phyloP scores from a whole-genome alignment of 2,888 invertebrate genomes.

The Harpalus rufipes region DNA sequence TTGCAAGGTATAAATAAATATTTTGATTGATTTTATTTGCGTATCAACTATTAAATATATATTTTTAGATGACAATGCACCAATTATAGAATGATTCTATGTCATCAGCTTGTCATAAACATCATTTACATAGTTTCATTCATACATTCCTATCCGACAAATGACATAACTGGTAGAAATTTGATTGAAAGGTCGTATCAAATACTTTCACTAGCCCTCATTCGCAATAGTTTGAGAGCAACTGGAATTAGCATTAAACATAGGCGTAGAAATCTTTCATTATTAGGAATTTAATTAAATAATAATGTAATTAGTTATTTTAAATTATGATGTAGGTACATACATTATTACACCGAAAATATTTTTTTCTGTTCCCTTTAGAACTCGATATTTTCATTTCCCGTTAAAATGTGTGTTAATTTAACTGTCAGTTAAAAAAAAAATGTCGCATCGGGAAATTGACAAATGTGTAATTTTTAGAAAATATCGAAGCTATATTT shows the following conservation, averaged over 20 bases:
- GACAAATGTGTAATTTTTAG: too few species aligned
- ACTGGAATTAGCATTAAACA: constrained; percentile 18
- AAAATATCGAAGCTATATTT: too few species aligned
- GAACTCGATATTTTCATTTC: too few species aligned
- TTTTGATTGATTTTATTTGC: not conserved
- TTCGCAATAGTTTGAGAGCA: constrained; percentile 45
- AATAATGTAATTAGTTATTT: too few species aligned
- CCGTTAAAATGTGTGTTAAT: too few species aligned
- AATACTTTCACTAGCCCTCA: constrained; percentile 53
- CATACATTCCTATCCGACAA: constrained; percentile 24
- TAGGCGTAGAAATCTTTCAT: not conserved
- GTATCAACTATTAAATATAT: constrained; percentile 20
- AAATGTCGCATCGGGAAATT: too few species aligned
- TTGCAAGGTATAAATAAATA: not conserved
- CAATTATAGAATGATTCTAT: constrained; percentile 21
- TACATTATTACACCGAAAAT: too few species aligned
- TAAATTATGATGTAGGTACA: too few species aligned
- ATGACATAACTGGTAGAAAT: constrained; percentile 32
- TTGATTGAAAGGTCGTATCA: constrained; percentile 43
- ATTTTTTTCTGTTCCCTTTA: too few species aligned
- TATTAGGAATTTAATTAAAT: too few species aligned
- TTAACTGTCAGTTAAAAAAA: too few species aligned
- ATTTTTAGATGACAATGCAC: constrained; percentile 31
- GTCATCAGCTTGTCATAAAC: constrained; percentile 27
- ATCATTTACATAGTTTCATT: constrained; percentile 39